Evolutionary conservation across 2,888 invertebrate species (phyloP).

Genomic region (Macrostomum cliftonense): DNA sequence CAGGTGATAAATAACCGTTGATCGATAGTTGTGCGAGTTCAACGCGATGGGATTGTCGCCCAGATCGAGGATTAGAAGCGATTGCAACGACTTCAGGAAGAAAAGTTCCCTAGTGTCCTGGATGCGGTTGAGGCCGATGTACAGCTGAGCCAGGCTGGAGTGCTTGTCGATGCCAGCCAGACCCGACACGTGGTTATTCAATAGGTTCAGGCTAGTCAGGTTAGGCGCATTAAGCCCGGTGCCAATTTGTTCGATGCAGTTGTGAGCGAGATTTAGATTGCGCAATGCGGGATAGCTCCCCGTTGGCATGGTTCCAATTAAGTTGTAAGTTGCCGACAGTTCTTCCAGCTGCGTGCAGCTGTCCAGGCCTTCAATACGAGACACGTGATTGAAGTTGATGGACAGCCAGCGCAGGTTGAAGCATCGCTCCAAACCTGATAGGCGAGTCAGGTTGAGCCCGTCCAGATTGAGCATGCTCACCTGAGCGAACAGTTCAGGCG

Average conservation of each 20-base stretch:
- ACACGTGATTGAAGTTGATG: constrained; percentile 35
- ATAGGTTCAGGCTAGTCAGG: constrained; percentile 27
- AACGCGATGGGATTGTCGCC: constrained; percentile 30
- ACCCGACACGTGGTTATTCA: constrained; percentile 26
- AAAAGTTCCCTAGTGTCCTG: constrained; percentile 31
- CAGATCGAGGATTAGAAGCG: constrained; percentile 32
- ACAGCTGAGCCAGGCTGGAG: constrained; percentile 28
- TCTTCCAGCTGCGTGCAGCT: constrained; percentile 28
- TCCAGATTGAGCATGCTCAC: constrained; percentile 32
- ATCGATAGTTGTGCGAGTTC: constrained; percentile 30
- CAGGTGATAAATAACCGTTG: constrained; percentile 37
- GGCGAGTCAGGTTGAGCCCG: constrained; percentile 29
- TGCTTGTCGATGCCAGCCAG: constrained; percentile 24
- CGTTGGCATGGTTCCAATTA: constrained; percentile 16
- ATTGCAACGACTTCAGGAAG: constrained; percentile 28
- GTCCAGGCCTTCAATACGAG: constrained; percentile 35
- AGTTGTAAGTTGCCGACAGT: constrained; percentile 31
- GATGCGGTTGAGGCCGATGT: constrained; percentile 31
- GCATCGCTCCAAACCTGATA: constrained; percentile 30
- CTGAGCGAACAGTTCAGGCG: constrained; percentile 14
- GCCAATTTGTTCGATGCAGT: constrained; percentile 20
- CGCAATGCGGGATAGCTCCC: constrained; percentile 17
- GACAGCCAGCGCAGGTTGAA: constrained; percentile 33
- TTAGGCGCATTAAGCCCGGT: constrained; percentile 14
- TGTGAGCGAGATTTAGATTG: constrained; percentile 26